Conservation (phyloP, 2,797 vertebrate genomes). For the Crenuchus spilurus region DNA sequence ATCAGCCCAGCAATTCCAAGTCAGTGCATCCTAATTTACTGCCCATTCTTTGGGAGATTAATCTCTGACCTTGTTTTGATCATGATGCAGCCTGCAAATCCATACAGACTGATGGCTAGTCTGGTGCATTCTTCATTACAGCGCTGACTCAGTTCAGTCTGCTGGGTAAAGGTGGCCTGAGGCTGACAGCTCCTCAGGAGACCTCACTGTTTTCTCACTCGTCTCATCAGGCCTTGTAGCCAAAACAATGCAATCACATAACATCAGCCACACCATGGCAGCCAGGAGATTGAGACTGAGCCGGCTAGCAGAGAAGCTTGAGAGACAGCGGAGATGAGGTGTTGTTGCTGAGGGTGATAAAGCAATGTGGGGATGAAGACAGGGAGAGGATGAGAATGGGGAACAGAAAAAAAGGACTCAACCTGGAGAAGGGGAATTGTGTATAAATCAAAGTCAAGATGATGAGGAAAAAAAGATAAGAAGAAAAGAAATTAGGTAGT, state of each 20-base stretch:
- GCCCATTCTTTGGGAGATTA: background rate
- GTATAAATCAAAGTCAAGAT: background rate
- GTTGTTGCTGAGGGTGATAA: conserved; percentile 22
- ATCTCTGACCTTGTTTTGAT: background rate
- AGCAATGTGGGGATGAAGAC: background rate
- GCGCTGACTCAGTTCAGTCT: background rate
- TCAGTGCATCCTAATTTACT: background rate
- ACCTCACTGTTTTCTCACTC: conserved; percentile 40
- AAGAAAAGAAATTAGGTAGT: background rate
- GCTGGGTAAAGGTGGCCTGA: conserved; percentile 18
- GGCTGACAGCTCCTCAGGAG: conserved; percentile 46
- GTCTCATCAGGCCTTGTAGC: conserved; percentile 39
- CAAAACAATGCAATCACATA: conserved; percentile 66
- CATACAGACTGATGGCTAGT: background rate
- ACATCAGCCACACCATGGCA: conserved; percentile 65
- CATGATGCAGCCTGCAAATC: background rate
- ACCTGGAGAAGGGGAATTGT: background rate
- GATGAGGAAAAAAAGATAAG: background rate
- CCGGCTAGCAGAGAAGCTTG: conserved; percentile 57
- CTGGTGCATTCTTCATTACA: background rate
- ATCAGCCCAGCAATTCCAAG: background rate
- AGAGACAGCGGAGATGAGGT: conserved; percentile 24
- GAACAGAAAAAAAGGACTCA: background rate
- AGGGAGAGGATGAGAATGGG: background rate
- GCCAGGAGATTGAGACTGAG: conserved; percentile 64